phyloP scores from a whole-genome alignment of 1,140 invertebrate species.

The Lanistes nyassanus region DNA sequence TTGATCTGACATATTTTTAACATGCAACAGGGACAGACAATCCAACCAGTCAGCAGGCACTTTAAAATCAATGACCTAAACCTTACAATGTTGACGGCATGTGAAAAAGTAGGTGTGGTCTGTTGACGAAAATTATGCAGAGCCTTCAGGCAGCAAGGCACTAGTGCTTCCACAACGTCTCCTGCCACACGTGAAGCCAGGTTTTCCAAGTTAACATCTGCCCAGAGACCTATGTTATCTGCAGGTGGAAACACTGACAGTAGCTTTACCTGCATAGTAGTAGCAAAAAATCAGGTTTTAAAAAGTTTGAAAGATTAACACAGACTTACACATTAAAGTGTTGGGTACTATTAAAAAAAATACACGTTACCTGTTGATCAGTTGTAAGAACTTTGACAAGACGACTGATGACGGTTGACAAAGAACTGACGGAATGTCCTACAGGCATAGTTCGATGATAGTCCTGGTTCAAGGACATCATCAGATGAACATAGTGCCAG shows the following conservation, averaged over 20 bases:
- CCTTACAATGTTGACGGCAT: background rate
- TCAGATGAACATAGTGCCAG: conserved; percentile 34
- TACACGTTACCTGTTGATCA: conserved; percentile 47
- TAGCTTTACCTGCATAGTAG: background rate
- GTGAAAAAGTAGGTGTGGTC: background rate
- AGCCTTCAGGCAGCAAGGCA: background rate
- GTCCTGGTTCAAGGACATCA: conserved; percentile 33
- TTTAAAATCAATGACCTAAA: too few relatives aligned
- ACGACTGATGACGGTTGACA: conserved; percentile 37
- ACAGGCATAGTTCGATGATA: conserved; percentile 12
- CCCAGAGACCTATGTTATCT: conserved; percentile 2
- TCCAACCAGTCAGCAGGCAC: too few relatives aligned
- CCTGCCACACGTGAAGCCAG: background rate
- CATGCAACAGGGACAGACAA: too few relatives aligned
- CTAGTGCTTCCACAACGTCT: background rate
- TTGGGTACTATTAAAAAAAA: too few relatives aligned
- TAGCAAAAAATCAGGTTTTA: too few relatives aligned
- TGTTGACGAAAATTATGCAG: background rate
- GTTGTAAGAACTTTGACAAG: conserved; percentile 46
- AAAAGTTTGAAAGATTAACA: too few relatives aligned
- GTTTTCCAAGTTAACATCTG: background rate
- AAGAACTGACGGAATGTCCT: background rate
- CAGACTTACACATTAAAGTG: too few relatives aligned
- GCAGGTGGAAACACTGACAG: background rate
- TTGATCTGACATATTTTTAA: too few relatives aligned